Base-by-base conservation (phyloP, 1,140 invertebrate species). In the Drosophila sp. region DNA sequence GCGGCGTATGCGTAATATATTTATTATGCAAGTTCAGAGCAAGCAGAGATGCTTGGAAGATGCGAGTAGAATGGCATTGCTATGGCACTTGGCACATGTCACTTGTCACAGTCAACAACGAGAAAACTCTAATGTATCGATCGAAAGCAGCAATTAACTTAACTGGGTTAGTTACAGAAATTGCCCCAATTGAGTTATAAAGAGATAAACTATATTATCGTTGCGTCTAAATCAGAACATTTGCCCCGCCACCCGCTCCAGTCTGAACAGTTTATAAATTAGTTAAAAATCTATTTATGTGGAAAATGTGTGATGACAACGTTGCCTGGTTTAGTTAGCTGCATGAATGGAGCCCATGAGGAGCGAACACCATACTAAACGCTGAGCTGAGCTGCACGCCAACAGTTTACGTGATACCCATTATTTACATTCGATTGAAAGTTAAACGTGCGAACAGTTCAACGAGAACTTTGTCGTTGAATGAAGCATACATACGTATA, bases 391-490 rank as follows among this genome's bases (percentile, higher is more conserved):
- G 60, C 38, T 60, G 72, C 72, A 76, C 68, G 71, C 65, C 64
- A 83, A 65, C 56, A 40, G 38, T 8, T 55, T 70, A 70, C 75
- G 76, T 77, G 79, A 67, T 70, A 74, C 70, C 79, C 84, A 89
- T 87, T 87, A 89, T 87, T 87, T 89, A 87, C 84, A 89, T 87
- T 87, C 83, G 83, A 87, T 87, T 89, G 83, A 71, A 87, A 89
- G 83, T 89, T 87, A 78, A 87, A 80, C 83, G 80, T 89, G 84
- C 70, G 70, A 87, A 89, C 84, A 75, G 85, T 69, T 87, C 65
- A 72, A 66, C 66, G 73, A 66, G 74, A 78, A 85, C 70, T 80
- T 86, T 86, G 72, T 74, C 80, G 64, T 82, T 63, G 44, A 2
- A 50, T 47, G 17, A 50, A 57, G 8, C 72, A 55, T 57, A 75